phyloP scores from a whole-genome alignment of 1,140 invertebrate genomes.

The Leptopilina boulardi region DNA sequence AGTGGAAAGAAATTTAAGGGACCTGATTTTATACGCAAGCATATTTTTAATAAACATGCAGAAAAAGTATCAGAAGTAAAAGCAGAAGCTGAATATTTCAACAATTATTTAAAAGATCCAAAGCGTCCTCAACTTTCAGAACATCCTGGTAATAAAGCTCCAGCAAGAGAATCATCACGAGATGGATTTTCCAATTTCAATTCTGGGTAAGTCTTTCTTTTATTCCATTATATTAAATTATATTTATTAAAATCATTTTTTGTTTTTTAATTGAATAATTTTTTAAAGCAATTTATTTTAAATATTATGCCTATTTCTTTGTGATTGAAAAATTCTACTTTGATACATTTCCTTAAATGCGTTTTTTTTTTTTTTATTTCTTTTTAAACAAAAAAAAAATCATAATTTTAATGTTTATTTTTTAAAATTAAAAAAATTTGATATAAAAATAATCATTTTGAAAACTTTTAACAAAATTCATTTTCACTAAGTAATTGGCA shows the following conservation, averaged over 20 bases:
- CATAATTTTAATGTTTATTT: too few species aligned
- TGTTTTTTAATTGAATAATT: background rate
- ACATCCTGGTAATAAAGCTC: constrained; percentile 82
- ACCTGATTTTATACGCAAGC: constrained; percentile 98
- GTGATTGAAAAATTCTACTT: constrained; percentile 1
- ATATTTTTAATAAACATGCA: constrained; percentile 97
- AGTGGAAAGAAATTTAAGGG: constrained; percentile 99
- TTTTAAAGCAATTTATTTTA: background rate
- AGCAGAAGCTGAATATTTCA: constrained; percentile 98
- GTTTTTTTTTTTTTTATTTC: constrained; percentile 3
- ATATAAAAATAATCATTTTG: too few species aligned
- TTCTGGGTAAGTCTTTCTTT: constrained; percentile 70
- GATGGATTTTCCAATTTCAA: constrained; percentile 74
- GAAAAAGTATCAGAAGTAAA: constrained; percentile 98
- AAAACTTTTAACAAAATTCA: background rate
- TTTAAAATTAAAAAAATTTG: too few species aligned
- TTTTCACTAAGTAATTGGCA: constrained; percentile 25
- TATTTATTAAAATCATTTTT: background rate
- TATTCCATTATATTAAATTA: background rate
- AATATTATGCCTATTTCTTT: background rate
- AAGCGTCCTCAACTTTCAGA: constrained; percentile 96
- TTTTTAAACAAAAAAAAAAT: background rate
- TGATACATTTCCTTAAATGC: background rate
- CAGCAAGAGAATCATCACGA: constrained; percentile 67
- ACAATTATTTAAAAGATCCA: constrained; percentile 97